Evolutionary conservation across 1,140 invertebrate genomes (phyloP).

Genomic region (Theocolax elegans): DNA sequence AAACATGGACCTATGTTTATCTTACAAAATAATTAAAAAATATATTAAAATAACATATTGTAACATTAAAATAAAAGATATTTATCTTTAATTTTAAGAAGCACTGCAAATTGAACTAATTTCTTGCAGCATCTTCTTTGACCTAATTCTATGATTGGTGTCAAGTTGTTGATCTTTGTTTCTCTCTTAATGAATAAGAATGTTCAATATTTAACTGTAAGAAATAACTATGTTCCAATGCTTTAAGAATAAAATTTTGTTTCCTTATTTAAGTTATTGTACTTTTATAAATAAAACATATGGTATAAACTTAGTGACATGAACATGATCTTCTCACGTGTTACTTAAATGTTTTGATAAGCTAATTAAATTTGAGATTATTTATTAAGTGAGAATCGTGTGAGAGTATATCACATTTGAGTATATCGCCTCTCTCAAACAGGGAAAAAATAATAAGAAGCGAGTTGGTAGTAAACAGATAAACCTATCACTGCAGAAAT

Average conservation of each 20-base stretch:
- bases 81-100: no score
- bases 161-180: not conserved
- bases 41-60: no score
- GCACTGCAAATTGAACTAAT: no score
- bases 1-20: no score
- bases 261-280: not conserved
- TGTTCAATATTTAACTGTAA: not conserved
- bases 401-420: conserved; percentile 12
- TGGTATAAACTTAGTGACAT: not conserved
- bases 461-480: conserved; percentile 37
- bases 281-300: conserved; percentile 2
- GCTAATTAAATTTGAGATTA: conserved; percentile 29
- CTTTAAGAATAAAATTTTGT: not conserved
- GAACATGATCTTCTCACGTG: conserved; percentile 3
- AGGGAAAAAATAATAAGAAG: not conserved
- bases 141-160: conserved; percentile 21
- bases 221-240: not conserved
- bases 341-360: conserved; percentile 18
- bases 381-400: conserved; percentile 17
- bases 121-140: conserved; percentile 5
- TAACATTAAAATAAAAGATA: no score
- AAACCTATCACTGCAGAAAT: conserved; percentile 36
- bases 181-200: not conserved
- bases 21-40: no score
- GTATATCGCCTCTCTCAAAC: not conserved